These are phyloP conservation scores for Eptesicus fuscus DNA, from an alignment of 2,113 vertebrate genomes.

Conservation along the genomic window DNA sequence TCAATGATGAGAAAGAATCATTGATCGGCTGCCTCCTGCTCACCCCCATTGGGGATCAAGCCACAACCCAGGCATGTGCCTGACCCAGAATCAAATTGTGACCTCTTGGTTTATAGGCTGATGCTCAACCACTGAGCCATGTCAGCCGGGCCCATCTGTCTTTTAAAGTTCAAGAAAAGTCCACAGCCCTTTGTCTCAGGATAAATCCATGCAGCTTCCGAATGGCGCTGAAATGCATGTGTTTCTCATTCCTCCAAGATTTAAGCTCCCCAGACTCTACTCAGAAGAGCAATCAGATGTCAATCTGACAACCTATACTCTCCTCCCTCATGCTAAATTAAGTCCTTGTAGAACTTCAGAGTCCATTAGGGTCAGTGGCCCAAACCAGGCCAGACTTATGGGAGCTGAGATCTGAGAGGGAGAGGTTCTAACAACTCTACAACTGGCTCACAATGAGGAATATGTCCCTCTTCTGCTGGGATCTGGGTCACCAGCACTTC, in stretches of 20 bases:
- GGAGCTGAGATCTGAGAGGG: background rate
- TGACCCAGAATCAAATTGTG: too few relatives aligned
- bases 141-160: background rate
- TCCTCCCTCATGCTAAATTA: background rate
- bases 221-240: background rate
- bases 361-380: background rate
- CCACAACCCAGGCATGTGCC: too few relatives aligned
- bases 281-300: background rate
- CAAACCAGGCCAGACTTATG: background rate
- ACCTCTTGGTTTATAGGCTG: too few relatives aligned
- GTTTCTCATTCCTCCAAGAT: background rate
- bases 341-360: background rate
- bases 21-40: too few relatives aligned
- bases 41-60: too few relatives aligned
- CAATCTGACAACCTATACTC: background rate
- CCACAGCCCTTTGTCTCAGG: background rate
- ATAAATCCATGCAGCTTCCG: background rate
- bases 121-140: too few relatives aligned
- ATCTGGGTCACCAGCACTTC: background rate
- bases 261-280: background rate
- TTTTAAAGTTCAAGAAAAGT: background rate
- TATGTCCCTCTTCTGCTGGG: background rate
- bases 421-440: background rate
- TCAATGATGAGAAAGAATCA: too few relatives aligned
- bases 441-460: background rate